A percentile compares a stretch with the other conserved stretches of the same genome.
phyloP scores from a whole-genome alignment of 2,797 vertebrate genomes.

The Chromis chromis region DNA sequence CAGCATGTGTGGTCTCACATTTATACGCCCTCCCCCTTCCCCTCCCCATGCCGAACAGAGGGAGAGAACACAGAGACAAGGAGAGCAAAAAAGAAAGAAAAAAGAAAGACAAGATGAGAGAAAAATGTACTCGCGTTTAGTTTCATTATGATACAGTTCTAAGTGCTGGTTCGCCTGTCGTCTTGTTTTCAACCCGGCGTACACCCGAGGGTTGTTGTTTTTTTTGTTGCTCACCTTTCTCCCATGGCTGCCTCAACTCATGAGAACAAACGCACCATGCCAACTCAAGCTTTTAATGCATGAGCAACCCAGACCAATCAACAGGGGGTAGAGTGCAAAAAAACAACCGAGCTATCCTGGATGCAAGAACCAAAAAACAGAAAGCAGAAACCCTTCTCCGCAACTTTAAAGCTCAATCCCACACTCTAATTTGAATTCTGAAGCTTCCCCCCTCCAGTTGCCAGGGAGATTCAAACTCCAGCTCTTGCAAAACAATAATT shows the following conservation, averaged over 20 bases:
- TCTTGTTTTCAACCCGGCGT: conserved; percentile 19
- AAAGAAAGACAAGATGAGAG: conserved; percentile 38
- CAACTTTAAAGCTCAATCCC: conserved; percentile 56
- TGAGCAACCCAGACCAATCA: conserved; percentile 9
- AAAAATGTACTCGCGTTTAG: conserved; percentile 33
- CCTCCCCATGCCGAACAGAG: conserved; percentile 53
- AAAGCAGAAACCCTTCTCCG: conserved; percentile 48
- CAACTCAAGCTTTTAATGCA: conserved; percentile 55
- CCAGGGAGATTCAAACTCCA: conserved; percentile 62
- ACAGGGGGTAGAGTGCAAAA: conserved; percentile 23
- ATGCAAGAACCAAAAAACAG: conserved; percentile 46
- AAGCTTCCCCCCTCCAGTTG: conserved; percentile 65
- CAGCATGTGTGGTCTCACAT: conserved; percentile 85
- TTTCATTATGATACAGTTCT: conserved; percentile 32
- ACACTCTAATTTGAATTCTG: conserved; percentile 73
- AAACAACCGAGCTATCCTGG: conserved; percentile 22
- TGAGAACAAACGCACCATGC: conserved; percentile 47
- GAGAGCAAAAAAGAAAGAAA: conserved; percentile 39
- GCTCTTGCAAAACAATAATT: conserved; percentile 79
- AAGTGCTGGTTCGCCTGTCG: neutral
- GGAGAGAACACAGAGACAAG: conserved; percentile 26
- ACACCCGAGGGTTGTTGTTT: neutral
- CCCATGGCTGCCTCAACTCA: conserved; percentile 25
- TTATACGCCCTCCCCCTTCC: conserved; percentile 46
- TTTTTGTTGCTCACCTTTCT: conserved; percentile 42